Evolutionary conservation across 2,113 vertebrate species (phyloP), one percentile per base, ranked within the genome.

Genomic region (Puffinus mauretanicus): DNA sequence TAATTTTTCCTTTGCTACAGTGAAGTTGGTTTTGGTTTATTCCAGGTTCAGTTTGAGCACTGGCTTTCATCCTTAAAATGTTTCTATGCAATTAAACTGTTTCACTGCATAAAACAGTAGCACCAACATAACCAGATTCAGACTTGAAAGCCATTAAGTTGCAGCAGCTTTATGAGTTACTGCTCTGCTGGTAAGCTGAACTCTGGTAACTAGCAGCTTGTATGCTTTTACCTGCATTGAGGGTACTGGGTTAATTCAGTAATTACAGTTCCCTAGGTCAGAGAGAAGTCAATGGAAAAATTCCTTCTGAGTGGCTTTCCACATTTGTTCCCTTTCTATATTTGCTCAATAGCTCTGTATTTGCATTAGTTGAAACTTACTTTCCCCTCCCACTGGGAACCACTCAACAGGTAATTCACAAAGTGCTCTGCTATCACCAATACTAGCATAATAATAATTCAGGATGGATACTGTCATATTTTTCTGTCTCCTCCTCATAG

Each of bases 341-440:
- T 64, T 85, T 73, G 26, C 61, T 86, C 57, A 42, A 12, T 70
- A 65, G 34, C 24, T 72, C 57, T 60, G 8, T 86, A 17, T 86
- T 52, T 71, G 77, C 36, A 15, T 86, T 82, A 86, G 30, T 52
- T 44, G 77, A 46, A 24, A 42, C 46, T 51, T 36, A 38, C 25
- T 61, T 75, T 70, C 26, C 38, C 29, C 20, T 79, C 51, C 61
- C 17, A 24, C 46, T 61, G 85, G 49, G 66, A 86, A 25, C 22
- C 57, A 40, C 60, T 70, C 44, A 51, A 10, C 32, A 75, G 61
- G 52, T 89, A 79, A 62, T 67, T 89, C 55, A 54, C 46, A 61
- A 27, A 75, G 34, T 1, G 0, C 40, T 70, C 40, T 47, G 61
- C 42, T 49, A 4, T 47, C 30, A 25, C 34, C 0, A 2, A 2